A percentile compares a stretch with the other conserved stretches of the same genome.
These are phyloP conservation scores for Drosophila pachea DNA, from an alignment of 1,140 invertebrate species.

Conservation along the genomic window DNA sequence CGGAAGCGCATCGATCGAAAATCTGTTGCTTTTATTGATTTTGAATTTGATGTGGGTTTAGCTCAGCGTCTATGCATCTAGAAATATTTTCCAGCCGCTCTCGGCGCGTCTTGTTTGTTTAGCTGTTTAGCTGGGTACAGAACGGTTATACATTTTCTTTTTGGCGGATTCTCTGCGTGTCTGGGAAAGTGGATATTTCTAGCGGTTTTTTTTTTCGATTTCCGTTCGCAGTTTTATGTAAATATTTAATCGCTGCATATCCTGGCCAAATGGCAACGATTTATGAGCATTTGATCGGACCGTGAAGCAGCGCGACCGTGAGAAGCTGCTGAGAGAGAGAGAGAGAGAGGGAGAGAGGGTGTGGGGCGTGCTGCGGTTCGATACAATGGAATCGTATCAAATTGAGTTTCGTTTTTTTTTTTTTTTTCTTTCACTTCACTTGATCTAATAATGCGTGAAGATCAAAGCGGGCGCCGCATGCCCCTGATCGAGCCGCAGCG, in stretches of 20 bases:
- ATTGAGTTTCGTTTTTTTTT: background rate
- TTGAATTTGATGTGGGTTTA: conserved; percentile 53
- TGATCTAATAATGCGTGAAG: conserved; percentile 16
- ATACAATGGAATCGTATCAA: conserved; percentile 24
- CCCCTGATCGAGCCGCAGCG: conserved; percentile 54
- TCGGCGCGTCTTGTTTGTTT: conserved; percentile 55
- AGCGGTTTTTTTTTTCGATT: conserved; percentile 40
- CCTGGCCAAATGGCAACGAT: conserved; percentile 34
- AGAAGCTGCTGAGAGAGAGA: conserved; percentile 17
- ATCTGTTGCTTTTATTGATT: conserved; percentile 51
- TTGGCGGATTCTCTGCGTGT: conserved; percentile 4
- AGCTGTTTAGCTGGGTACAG: conserved; percentile 53
- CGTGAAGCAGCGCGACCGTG: conserved; percentile 36
- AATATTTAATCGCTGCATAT: conserved; percentile 57
- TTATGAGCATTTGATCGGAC: conserved; percentile 58
- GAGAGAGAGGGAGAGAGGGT: conserved; percentile 29
- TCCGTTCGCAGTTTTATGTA: conserved; percentile 66
- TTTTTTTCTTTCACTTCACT: conserved; percentile 7
- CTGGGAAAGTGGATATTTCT: conserved; percentile 4
- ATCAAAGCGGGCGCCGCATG: conserved; percentile 46
- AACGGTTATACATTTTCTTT: background rate
- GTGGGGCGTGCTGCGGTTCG: conserved; percentile 41
- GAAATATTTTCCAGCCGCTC: background rate
- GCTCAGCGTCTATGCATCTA: background rate
- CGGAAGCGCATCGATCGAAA: conserved; percentile 36